phyloP scores from a whole-genome alignment of 1,140 invertebrate genomes.

The Apis florea region DNA sequence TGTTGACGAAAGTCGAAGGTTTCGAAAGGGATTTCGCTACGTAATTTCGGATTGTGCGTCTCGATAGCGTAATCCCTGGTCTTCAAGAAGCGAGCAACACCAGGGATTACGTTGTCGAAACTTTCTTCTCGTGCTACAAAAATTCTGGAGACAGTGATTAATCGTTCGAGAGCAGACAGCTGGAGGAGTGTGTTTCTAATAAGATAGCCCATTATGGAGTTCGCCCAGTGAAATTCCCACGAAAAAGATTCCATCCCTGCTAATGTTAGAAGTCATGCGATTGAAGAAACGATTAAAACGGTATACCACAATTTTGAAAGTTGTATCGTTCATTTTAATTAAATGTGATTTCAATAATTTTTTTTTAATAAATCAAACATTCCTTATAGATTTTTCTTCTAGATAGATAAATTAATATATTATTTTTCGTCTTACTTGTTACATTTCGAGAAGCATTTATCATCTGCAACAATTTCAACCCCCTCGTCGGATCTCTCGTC shows the following conservation, averaged over 20 bases:
- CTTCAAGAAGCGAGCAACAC: constrained; percentile 10
- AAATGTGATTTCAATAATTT: too few species aligned
- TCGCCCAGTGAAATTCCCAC: neutral
- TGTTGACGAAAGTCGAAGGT: neutral
- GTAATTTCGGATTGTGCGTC: neutral
- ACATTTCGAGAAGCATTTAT: neutral
- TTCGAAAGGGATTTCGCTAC: neutral
- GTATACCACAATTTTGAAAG: too few species aligned
- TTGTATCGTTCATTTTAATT: too few species aligned
- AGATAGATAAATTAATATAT: too few species aligned
- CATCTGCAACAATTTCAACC: neutral
- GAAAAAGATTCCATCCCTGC: neutral
- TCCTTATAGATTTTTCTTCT: too few species aligned
- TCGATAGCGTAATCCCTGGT: neutral
- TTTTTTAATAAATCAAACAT: too few species aligned
- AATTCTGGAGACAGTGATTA: constrained; percentile 30
- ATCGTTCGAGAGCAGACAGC: neutral
- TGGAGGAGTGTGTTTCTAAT: constrained; percentile 11
- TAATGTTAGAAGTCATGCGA: neutral
- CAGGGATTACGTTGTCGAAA: constrained; percentile 30
- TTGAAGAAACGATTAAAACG: too few species aligned
- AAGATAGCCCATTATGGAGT: neutral
- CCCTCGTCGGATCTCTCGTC: neutral
- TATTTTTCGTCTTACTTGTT: too few species aligned
- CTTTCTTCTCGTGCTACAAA: constrained; percentile 16